phyloP scores from a whole-genome alignment of 2,113 vertebrate species.

The Anseranas semipalmata region DNA sequence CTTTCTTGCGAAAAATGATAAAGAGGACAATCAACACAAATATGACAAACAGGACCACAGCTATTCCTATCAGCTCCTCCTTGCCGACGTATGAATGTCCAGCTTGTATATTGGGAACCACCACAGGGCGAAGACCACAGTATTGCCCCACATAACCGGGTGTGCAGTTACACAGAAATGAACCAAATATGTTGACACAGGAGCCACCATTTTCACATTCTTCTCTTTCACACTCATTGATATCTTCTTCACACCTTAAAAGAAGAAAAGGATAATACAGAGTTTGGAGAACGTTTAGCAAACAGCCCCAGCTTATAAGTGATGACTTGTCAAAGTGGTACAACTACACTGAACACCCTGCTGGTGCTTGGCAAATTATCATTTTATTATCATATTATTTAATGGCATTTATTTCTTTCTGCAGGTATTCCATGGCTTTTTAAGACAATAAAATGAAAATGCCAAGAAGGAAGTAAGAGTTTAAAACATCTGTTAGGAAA shows the following conservation, averaged over 20 bases:
- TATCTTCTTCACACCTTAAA: slow-evolving; percentile 91
- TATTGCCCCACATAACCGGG: slow-evolving; percentile 90
- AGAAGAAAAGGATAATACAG: background rate
- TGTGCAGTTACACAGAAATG: slow-evolving; percentile 96
- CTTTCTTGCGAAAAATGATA: slow-evolving; percentile 93
- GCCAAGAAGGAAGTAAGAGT: background rate
- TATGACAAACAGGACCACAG: slow-evolving; percentile 91
- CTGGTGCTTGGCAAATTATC: background rate
- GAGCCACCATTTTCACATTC: slow-evolving; percentile 92
- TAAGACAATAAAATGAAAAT: background rate
- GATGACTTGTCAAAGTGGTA: background rate
- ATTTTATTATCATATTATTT: background rate
- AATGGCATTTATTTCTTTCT: background rate
- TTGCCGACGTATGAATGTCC: slow-evolving; percentile 93
- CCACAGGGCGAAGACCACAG: slow-evolving; percentile 89
- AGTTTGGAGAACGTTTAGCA: background rate
- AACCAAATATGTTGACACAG: slow-evolving; percentile 92
- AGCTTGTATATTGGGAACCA: slow-evolving; percentile 96
- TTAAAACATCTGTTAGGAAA: background rate
- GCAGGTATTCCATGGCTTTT: background rate
- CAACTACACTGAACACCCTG: background rate
- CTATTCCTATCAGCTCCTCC: slow-evolving; percentile 95
- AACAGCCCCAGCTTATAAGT: background rate
- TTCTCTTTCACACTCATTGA: slow-evolving; percentile 92
- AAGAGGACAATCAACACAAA: slow-evolving; percentile 88